Percentiles rank a stretch among this genome's conserved stretches.
Conservation (phyloP, 2,113 vertebrate species). For the Dermatemys mawii region DNA sequence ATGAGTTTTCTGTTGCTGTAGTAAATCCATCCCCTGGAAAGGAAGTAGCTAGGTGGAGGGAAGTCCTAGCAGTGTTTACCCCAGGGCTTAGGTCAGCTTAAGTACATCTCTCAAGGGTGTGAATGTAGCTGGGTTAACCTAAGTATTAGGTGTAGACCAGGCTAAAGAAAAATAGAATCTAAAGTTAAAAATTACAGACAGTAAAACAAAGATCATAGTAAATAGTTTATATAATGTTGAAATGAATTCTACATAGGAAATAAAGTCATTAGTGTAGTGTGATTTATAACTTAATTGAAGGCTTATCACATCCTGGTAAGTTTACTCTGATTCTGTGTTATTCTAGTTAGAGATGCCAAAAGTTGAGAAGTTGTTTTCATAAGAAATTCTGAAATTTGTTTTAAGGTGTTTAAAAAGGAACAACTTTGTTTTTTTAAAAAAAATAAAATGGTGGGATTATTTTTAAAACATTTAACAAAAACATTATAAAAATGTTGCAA, state of each 20-base stretch:
- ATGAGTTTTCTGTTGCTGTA: not conserved
- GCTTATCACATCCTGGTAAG: not conserved
- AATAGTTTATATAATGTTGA: not conserved
- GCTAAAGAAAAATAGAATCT: not conserved
- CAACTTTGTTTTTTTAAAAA: constrained; percentile 23
- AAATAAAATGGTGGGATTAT: not conserved
- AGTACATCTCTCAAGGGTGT: not conserved
- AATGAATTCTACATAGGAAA: not conserved
- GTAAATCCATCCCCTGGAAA: not conserved
- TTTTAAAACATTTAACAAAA: not conserved
- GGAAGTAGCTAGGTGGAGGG: not conserved
- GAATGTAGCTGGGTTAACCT: not conserved
- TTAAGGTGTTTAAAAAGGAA: constrained; percentile 11
- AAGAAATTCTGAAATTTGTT: constrained; percentile 21
- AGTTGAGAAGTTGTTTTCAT: not conserved
- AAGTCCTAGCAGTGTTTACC: not conserved
- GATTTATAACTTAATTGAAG: too few relatives aligned
- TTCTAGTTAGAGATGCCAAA: constrained; percentile 28
- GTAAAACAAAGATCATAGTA: not conserved
- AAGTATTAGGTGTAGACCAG: not conserved
- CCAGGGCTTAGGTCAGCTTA: not conserved
- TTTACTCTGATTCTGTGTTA: not conserved
- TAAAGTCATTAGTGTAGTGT: too few relatives aligned
- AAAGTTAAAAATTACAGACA: not conserved
- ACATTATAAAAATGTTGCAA: not conserved